Evolutionary conservation across 2,113 vertebrate genomes (phyloP).

Genomic region (Eonycteris spelaea): DNA sequence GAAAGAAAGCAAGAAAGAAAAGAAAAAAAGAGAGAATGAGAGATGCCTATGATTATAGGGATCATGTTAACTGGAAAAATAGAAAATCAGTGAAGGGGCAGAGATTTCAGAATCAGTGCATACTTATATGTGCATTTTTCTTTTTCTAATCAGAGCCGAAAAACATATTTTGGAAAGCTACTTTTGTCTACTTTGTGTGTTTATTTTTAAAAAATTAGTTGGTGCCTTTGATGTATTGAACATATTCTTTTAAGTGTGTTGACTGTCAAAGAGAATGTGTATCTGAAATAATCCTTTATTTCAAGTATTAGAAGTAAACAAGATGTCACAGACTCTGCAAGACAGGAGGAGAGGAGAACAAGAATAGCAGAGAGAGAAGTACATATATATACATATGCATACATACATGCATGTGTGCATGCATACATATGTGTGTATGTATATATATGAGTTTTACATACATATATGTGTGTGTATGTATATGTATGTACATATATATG

Average conservation of each 20-base stretch:
- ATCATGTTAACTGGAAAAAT: not conserved
- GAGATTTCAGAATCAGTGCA: not conserved
- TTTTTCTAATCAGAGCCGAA: not conserved
- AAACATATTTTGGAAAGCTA: not conserved
- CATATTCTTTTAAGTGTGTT: conserved; percentile 38
- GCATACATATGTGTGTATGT: too few species aligned
- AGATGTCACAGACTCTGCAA: conserved; percentile 26
- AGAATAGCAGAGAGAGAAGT: not conserved
- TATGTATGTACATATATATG: too few species aligned
- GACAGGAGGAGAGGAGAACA: not conserved
- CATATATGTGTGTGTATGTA: too few species aligned
- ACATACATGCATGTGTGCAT: not conserved
- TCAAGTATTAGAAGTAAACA: conserved; percentile 48
- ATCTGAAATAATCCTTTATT: conserved; percentile 45
- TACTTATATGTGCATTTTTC: not conserved
- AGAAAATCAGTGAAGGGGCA: not conserved
- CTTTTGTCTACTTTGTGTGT: conserved; percentile 2
- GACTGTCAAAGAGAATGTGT: conserved; percentile 38
- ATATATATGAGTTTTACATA: too few species aligned
- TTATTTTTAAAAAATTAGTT: conserved; percentile 48
- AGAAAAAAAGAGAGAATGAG: not conserved
- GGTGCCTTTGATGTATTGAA: conserved; percentile 29
- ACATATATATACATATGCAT: not conserved
- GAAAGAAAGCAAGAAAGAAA: accelerated
- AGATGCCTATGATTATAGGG: not conserved